These are phyloP conservation scores for Periparus ater DNA, from an alignment of 2,797 vertebrate species.

Conservation along the genomic window DNA sequence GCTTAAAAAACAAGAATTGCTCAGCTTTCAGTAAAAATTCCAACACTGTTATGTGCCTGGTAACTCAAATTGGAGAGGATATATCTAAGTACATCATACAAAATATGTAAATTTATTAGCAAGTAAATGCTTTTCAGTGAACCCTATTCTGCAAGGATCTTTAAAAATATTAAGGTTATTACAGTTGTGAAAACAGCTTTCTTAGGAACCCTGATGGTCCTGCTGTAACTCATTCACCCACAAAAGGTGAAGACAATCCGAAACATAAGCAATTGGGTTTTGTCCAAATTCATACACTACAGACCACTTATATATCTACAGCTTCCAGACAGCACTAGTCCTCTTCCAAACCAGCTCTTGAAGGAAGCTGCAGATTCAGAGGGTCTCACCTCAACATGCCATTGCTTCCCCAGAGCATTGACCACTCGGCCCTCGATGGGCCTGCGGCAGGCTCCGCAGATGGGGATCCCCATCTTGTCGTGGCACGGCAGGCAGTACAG, in stretches of 20 bases:
- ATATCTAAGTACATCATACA: not conserved
- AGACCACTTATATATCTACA: not conserved
- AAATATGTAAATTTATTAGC: not conserved
- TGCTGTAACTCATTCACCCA: not conserved
- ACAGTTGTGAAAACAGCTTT: not conserved
- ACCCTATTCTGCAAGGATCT: not conserved
- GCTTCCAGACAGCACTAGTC: not conserved
- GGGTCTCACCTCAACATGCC: constrained; percentile 79
- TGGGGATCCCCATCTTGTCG: constrained; percentile 81
- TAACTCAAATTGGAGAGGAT: not conserved
- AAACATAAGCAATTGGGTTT: not conserved
- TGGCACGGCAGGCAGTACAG: constrained; percentile 80
- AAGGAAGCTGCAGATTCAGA: not conserved
- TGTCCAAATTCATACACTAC: not conserved
- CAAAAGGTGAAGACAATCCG: not conserved
- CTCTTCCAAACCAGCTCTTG: not conserved
- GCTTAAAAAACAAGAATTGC: not conserved
- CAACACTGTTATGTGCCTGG: not conserved
- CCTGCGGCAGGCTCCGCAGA: constrained; percentile 78
- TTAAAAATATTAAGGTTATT: not conserved
- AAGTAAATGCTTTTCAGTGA: not conserved
- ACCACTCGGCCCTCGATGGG: constrained; percentile 80
- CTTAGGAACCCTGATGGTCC: not conserved
- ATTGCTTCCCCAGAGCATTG: constrained; percentile 79
- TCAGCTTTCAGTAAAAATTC: not conserved